These are phyloP conservation scores for Delphinus delphis DNA, from an alignment of 2,113 vertebrate genomes.

Conservation along the genomic window DNA sequence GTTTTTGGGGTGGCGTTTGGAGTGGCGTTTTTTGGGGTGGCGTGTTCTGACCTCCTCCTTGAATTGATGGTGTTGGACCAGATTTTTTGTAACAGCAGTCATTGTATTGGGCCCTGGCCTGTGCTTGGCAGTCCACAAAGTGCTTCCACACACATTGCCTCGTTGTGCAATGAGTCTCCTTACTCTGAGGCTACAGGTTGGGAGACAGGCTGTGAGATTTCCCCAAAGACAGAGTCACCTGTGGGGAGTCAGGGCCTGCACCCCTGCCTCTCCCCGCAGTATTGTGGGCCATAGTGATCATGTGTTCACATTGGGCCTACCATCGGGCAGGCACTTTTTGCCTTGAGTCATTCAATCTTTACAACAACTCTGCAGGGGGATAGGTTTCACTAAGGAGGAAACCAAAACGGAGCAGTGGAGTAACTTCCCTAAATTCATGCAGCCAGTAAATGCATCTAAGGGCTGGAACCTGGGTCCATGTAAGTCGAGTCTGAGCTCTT, in stretches of 20 bases:
- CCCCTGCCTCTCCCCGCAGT: neutral
- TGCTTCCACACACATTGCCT: neutral
- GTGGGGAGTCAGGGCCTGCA: no score
- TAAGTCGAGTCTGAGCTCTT: neutral
- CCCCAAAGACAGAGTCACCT: no score
- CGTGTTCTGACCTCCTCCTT: no score
- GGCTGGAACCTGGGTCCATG: neutral
- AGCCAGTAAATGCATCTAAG: neutral
- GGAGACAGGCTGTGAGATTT: neutral
- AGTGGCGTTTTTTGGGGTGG: neutral
- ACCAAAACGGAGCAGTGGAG: neutral
- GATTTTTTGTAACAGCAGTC: fast-evolving
- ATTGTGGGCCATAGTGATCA: fast-evolving
- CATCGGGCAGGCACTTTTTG: no score
- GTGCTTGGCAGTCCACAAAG: neutral
- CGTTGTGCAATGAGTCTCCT: neutral
- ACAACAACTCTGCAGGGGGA: neutral
- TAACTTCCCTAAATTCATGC: neutral
- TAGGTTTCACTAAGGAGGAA: neutral
- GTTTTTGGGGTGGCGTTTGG: neutral
- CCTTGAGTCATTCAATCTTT: neutral
- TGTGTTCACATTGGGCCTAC: no score
- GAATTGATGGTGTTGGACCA: neutral
- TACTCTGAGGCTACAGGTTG: neutral
- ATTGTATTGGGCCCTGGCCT: neutral